A percentile compares a stretch with the other conserved stretches of the same genome.
Evolutionary conservation across 1,140 invertebrate genomes (phyloP).

Genomic region (Atta texana): DNA sequence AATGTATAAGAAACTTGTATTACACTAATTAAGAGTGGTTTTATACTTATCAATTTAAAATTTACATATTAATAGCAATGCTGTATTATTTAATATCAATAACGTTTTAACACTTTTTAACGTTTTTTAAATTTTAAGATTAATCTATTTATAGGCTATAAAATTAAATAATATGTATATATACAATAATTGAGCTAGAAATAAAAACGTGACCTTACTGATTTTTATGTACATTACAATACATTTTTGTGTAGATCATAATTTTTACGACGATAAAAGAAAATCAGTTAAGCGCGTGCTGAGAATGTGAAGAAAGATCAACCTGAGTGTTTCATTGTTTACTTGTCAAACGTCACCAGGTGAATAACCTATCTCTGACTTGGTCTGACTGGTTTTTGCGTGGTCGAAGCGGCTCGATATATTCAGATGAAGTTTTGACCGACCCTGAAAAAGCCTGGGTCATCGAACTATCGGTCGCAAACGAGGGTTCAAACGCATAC

Average conservation of each 20-base stretch:
- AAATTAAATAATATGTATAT: not conserved
- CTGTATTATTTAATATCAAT: too few relatives aligned
- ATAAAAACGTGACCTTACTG: not conserved
- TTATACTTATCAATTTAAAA: too few relatives aligned
- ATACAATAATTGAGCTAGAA: not conserved
- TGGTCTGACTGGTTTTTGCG: constrained; percentile 65
- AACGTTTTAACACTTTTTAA: too few relatives aligned
- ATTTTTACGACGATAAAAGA: constrained; percentile 22
- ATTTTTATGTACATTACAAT: not conserved
- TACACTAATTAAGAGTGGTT: too few relatives aligned
- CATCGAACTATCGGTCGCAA: constrained; percentile 65
- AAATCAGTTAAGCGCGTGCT: constrained; percentile 39
- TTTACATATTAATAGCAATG: too few relatives aligned
- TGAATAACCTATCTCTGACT: constrained; percentile 48
- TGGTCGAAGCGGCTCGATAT: constrained; percentile 55
- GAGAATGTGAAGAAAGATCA: constrained; percentile 39
- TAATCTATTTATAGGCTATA: too few relatives aligned
- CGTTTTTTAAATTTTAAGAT: too few relatives aligned
- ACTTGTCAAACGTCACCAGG: constrained; percentile 51
- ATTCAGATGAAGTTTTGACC: constrained; percentile 72
- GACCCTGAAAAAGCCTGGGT: constrained; percentile 67
- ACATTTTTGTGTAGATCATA: not conserved
- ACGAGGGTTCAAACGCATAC: not conserved
- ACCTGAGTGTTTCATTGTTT: constrained; percentile 55
- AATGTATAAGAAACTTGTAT: too few relatives aligned